Base-by-base conservation (phyloP, 2,113 vertebrate species). In the Perca schrenkii region DNA sequence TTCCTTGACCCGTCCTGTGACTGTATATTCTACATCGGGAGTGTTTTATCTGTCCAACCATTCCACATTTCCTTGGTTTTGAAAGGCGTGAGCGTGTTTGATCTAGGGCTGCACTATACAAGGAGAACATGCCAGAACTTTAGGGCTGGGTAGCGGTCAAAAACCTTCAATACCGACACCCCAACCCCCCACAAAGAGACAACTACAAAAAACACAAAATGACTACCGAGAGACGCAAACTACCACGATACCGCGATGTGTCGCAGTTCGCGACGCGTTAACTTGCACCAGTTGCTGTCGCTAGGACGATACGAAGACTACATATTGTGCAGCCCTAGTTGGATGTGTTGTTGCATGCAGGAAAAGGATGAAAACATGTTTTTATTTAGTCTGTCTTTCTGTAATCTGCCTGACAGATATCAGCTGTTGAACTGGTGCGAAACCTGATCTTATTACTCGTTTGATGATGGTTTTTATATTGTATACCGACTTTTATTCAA, bases 301-400 rank as follows among this genome's bases (percentile, higher is more conserved):
- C 31, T 31, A 4, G 4, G 31, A 31, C 4, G 31, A 31, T 31
- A 4, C 4, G 31, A 31, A 31, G 4, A 31, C 31, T 31, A 31
- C 31, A 34, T 34, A 5, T 34, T 6, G 34, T 34, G 34, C 34
- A 34, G 34, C 34, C 34, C 34, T 34, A 6, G 34, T 6, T 4
- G 5, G 34, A 34, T 73, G 75, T 86, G 40, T 69, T 74, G 58
- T 80, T 89, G 91, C 86, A 90, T 87, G 88, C 83, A 60, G 57
- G 76, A 75, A 46, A 79, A 75, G 10, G 14, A 28, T 66, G 65
- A 25, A 58, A 65, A 49, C 25, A 46, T 31, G 16, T 25, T 65
- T 74, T 71, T 76, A 34, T 34, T 34, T 6, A 5, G 84, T 82
- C 34, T 4, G 43, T 67, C 28, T 67, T 25, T 82, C 22, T 34